These are phyloP conservation scores for Xanthia icteritia DNA, from an alignment of 2,888 invertebrate species.

Conservation along the genomic window DNA sequence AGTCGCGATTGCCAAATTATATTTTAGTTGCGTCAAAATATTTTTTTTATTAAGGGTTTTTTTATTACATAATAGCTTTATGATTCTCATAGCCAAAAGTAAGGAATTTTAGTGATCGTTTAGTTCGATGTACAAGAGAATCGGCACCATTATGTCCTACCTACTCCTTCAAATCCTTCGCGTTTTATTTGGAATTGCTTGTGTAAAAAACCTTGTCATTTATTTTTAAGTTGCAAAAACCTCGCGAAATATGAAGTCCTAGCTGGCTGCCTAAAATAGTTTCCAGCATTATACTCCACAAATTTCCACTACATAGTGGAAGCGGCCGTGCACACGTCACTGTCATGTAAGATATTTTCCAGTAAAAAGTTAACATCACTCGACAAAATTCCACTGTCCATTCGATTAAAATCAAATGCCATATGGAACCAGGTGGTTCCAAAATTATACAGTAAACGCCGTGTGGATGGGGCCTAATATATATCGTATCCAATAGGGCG, in stretches of 20 bases:
- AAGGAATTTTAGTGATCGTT: no score
- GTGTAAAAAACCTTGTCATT: background rate
- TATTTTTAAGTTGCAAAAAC: background rate
- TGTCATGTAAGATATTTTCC: background rate
- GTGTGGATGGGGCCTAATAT: background rate
- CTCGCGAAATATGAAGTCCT: background rate
- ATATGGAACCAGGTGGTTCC: background rate
- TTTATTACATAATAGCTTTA: no score
- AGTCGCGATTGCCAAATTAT: no score
- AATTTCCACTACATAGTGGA: background rate
- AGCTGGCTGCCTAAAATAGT: slow-evolving; percentile 1
- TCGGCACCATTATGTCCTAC: no score
- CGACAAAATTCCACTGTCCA: background rate
- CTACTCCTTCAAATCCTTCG: background rate
- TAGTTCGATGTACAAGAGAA: no score
- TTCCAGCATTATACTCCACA: background rate
- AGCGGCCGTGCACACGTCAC: background rate
- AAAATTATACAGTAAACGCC: background rate
- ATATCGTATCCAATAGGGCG: slow-evolving; percentile 31
- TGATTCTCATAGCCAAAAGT: no score
- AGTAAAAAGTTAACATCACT: background rate
- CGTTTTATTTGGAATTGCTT: background rate
- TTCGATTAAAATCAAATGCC: background rate
- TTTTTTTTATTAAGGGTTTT: no score
- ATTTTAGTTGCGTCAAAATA: no score